phyloP scores from a whole-genome alignment of 2,888 invertebrate species.

The Tuberolachnus salignus region DNA sequence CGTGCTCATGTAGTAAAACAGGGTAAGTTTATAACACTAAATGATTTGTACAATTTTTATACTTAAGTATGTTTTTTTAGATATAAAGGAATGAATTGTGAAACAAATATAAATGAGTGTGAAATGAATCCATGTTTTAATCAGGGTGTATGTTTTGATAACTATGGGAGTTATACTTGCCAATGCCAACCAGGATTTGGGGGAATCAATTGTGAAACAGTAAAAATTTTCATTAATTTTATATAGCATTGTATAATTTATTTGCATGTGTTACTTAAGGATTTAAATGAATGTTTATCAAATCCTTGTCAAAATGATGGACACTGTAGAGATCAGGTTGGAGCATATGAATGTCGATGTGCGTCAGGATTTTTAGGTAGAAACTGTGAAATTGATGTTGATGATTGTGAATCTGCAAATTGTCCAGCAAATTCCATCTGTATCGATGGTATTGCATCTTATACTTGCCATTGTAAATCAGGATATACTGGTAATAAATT shows the following conservation, averaged over 20 bases:
- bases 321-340: slow-evolving; percentile 72
- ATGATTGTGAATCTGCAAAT: slow-evolving; percentile 82
- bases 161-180: slow-evolving; percentile 80
- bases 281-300: slow-evolving; percentile 82
- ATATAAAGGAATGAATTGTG: slow-evolving; percentile 76
- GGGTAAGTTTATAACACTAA: slow-evolving; percentile 58
- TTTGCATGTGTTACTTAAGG: slow-evolving; percentile 62
- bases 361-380: slow-evolving; percentile 70
- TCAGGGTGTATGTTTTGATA: slow-evolving; percentile 80
- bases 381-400: slow-evolving; percentile 76
- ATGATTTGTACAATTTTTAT: slow-evolving; percentile 7
- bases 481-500: slow-evolving; percentile 65
- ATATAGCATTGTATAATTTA: background rate
- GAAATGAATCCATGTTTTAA: slow-evolving; percentile 76
- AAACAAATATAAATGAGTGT: slow-evolving; percentile 85
- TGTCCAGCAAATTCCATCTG: slow-evolving; percentile 75
- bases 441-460: slow-evolving; percentile 66
- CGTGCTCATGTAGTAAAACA: slow-evolving; percentile 65
- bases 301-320: slow-evolving; percentile 80
- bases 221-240: slow-evolving; percentile 61
- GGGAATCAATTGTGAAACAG: slow-evolving; percentile 77
- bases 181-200: slow-evolving; percentile 75
- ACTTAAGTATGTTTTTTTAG: background rate
- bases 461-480: slow-evolving; percentile 69
- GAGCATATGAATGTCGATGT: slow-evolving; percentile 68